phyloP scores from a whole-genome alignment of 2,888 invertebrate genomes.

The Arctia plantaginis region DNA sequence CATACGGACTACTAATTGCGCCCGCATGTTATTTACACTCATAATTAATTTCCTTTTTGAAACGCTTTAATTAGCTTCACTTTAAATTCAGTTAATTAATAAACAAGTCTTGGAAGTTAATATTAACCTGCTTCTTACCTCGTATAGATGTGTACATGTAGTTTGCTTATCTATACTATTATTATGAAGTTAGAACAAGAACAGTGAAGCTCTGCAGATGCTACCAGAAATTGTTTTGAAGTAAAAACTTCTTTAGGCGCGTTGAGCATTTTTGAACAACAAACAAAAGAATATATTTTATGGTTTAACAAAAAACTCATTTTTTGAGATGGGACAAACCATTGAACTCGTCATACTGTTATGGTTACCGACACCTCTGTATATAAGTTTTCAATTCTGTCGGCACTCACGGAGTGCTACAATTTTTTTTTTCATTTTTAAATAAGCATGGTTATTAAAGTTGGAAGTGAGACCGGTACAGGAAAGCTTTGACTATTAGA shows the following conservation, averaged over 20 bases:
- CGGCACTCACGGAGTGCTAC: too few relatives aligned
- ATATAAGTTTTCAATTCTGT: too few relatives aligned
- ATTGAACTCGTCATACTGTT: too few relatives aligned
- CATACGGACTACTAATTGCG: constrained; percentile 20
- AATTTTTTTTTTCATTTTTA: not conserved
- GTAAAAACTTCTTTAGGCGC: too few relatives aligned
- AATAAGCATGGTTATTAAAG: not conserved
- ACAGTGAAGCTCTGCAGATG: not conserved
- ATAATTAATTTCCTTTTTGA: not conserved
- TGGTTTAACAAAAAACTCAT: too few relatives aligned
- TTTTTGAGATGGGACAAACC: too few relatives aligned
- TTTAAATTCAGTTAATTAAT: not conserved
- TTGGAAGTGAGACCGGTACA: not conserved
- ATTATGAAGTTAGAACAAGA: not conserved
- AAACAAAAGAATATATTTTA: too few relatives aligned
- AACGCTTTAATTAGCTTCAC: not conserved
- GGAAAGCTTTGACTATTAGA: not conserved
- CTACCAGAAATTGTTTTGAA: too few relatives aligned
- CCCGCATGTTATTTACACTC: not conserved
- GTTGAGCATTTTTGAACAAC: too few relatives aligned
- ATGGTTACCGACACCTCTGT: too few relatives aligned
- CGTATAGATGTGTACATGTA: not conserved
- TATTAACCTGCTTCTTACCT: not conserved
- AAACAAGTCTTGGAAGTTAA: not conserved
- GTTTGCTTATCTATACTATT: not conserved